A percentile compares a stretch with the other conserved stretches of the same genome.
These are phyloP conservation scores for Epinephelus moara DNA, from an alignment of 2,113 vertebrate genomes.

Conservation along the genomic window DNA sequence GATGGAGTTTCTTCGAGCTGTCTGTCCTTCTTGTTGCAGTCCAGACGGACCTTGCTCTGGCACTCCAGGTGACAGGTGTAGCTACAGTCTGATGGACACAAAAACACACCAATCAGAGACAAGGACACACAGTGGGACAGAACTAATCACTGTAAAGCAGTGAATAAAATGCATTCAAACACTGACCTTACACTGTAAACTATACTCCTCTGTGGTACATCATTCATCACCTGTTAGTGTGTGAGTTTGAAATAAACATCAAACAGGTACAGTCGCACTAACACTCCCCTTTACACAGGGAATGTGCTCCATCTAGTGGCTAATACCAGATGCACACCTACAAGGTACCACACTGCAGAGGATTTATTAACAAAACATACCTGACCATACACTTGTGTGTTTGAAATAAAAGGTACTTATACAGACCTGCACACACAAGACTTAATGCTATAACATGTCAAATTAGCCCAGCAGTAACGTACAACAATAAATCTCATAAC, in stretches of 20 bases:
- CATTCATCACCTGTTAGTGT: neutral
- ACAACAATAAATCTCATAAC: neutral
- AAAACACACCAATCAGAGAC: conserved; percentile 40
- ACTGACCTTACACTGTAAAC: neutral
- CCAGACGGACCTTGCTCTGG: conserved; percentile 88
- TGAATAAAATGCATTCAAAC: neutral
- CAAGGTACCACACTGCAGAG: neutral
- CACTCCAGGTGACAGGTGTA: conserved; percentile 94
- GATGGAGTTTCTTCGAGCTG: conserved; percentile 70
- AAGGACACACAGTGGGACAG: neutral
- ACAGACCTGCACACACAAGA: neutral
- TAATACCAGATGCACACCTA: conserved; percentile 4
- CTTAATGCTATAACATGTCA: neutral
- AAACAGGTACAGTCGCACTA: neutral
- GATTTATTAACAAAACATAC: neutral
- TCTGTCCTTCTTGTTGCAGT: conserved; percentile 86
- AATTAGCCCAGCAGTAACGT: neutral
- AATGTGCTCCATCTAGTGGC: conserved; percentile 72
- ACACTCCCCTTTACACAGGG: neutral
- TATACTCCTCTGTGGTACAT: neutral
- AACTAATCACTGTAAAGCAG: neutral
- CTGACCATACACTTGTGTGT: neutral
- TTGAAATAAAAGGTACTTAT: neutral
- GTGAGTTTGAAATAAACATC: neutral
- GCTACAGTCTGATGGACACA: conserved; percentile 86